These are phyloP conservation scores for Euplexia lucipara DNA, from an alignment of 2,888 invertebrate species.

Conservation along the genomic window DNA sequence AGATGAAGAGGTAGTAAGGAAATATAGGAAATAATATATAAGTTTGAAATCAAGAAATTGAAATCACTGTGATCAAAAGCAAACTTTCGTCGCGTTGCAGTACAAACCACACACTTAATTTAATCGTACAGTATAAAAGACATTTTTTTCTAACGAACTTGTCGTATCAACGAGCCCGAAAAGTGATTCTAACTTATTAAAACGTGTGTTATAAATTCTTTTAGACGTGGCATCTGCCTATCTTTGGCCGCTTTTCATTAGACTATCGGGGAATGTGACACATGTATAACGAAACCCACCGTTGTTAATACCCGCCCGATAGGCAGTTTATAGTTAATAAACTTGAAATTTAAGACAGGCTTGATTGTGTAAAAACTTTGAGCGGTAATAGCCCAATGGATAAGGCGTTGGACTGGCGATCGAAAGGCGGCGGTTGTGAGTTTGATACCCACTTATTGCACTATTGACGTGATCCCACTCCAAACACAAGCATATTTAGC, in stretches of 20 bases:
- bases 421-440: too few relatives aligned
- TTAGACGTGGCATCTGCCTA: slow-evolving; percentile 54
- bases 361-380: background rate
- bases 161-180: slow-evolving; percentile 51
- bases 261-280: slow-evolving; percentile 48
- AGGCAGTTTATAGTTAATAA: slow-evolving; percentile 19
- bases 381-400: too few relatives aligned
- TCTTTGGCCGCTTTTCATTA: slow-evolving; percentile 56
- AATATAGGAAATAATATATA: too few relatives aligned
- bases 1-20: too few relatives aligned
- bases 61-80: too few relatives aligned
- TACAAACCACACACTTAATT: background rate
- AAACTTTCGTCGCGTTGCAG: too few relatives aligned
- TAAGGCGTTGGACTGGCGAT: too few relatives aligned
- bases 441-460: too few relatives aligned
- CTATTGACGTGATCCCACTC: too few relatives aligned
- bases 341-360: slow-evolving; percentile 2
- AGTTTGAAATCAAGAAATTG: too few relatives aligned
- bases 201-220: slow-evolving; percentile 60
- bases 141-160: slow-evolving; percentile 32
- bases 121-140: slow-evolving; percentile 50
- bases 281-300: slow-evolving; percentile 32
- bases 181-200: slow-evolving; percentile 57
- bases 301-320: background rate
- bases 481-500: too few relatives aligned